Base-by-base conservation (phyloP, 1,140 invertebrate species). In the Epicauta chinensis region DNA sequence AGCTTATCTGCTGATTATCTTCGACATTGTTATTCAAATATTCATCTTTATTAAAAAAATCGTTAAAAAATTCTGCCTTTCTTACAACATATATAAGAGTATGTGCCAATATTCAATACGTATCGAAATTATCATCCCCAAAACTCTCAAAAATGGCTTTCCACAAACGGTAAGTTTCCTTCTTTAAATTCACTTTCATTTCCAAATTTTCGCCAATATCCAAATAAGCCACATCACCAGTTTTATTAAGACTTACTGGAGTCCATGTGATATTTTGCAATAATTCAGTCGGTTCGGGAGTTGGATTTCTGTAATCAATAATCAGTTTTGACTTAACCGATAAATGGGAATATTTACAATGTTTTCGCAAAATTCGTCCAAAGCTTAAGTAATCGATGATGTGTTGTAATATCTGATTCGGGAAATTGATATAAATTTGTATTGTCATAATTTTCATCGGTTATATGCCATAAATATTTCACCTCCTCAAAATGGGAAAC, bases 281-380 rank as follows among this genome's bases (percentile, higher is more conserved):
- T 4, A 49, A 23, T 14, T 49, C 36, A 14, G 10, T 13, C 30
- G 37, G 13, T 10, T 40, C 29, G 10, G 37, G 36, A 6, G 46
- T 49, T 30, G 46, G 46, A 40, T 49, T 49, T 32, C 46, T 49
- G 15, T 1, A 38, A 49, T 15, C 39, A 48, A 14, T 17, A 15
- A 49, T 38, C 16, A 29, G 30, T 29, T 14, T 10, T 29, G 12
- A 17, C 0, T n/a, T 3, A 38, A 48, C n/a, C n/a, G 34, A 12
- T 9, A 16, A 14, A 17, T 6, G 3, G 2, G n/a, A 10, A 16
- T 23, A n/a, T 16, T 48, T 43, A 50, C 53, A 55, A 36, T 6
- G 39, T 32, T 30, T 55, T 55, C 1, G 46, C 39, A 17, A 55
- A 55, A 36, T 55, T 50, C 2, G 53, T 49, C 45, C 45, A 55